Conservation (phyloP, 2,888 invertebrate genomes). For the Lasioglossum lativentre region DNA sequence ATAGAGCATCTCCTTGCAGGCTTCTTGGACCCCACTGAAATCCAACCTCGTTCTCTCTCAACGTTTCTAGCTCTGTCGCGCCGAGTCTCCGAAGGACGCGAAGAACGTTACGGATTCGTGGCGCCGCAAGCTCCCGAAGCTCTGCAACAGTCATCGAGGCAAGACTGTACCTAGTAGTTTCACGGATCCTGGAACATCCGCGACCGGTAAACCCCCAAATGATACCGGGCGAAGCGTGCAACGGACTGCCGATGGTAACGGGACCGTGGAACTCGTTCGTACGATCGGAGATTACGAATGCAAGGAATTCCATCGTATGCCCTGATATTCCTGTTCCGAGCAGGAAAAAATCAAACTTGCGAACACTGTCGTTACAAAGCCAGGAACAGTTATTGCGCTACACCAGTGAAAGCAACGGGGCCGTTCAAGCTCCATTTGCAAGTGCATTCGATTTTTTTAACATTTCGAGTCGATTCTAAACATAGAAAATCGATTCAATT, state of each 20-base stretch:
- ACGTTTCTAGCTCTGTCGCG: background rate
- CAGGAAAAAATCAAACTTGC: background rate
- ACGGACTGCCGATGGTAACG: constrained; percentile 30
- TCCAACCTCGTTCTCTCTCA: background rate
- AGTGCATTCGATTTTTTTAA: background rate
- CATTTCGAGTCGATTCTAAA: background rate
- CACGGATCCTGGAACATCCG: constrained; percentile 31
- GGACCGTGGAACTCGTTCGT: constrained; percentile 38
- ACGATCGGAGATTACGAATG: constrained; percentile 23
- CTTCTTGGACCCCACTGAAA: background rate
- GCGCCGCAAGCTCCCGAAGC: background rate
- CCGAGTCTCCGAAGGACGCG: background rate
- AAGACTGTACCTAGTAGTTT: constrained; percentile 1
- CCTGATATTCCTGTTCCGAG: background rate
- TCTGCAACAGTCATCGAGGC: background rate
- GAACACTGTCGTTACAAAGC: background rate
- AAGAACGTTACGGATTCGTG: background rate
- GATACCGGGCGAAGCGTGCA: constrained; percentile 28
- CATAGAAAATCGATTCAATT: background rate
- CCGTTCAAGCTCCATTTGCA: background rate
- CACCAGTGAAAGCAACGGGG: background rate
- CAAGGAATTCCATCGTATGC: constrained; percentile 34
- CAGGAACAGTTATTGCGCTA: background rate
- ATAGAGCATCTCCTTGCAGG: background rate
- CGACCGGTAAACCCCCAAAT: constrained; percentile 39